Percentiles rank a stretch among this genome's conserved stretches.
Evolutionary conservation across 2,888 invertebrate genomes (phyloP).

Genomic region (Melangyna quadrimaculata): DNA sequence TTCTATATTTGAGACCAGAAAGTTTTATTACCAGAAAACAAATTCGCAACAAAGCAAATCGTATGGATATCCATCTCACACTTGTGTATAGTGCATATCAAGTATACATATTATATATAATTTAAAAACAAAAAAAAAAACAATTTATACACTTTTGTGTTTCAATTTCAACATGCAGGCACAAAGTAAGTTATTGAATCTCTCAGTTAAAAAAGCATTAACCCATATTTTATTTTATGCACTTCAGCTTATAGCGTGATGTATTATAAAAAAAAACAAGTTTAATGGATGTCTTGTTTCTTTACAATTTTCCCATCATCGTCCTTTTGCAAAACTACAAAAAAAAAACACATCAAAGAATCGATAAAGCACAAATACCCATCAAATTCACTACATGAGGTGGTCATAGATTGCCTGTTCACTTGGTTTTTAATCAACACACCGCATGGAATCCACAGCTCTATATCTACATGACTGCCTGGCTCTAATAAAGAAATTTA

Average conservation of each 20-base stretch:
- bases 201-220: slow-evolving; percentile 20
- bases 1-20: too few species aligned
- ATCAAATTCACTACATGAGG: slow-evolving; percentile 10
- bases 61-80: too few species aligned
- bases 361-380: background rate
- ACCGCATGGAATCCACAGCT: slow-evolving; percentile 35
- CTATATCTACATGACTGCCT: background rate
- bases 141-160: too few species aligned
- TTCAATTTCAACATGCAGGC: too few species aligned
- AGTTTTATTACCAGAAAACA: too few species aligned
- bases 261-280: background rate
- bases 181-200: background rate
- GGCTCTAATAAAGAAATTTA: slow-evolving; percentile 32
- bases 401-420: slow-evolving; percentile 9
- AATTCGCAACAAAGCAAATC: too few species aligned
- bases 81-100: too few species aligned
- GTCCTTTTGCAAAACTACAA: background rate
- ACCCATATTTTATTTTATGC: slow-evolving; percentile 18
- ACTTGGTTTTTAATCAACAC: slow-evolving; percentile 49
- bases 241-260: too few species aligned
- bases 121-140: too few species aligned
- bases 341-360: background rate
- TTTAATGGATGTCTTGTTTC: background rate
- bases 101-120: too few species aligned
- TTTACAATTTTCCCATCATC: background rate